Base-by-base conservation (phyloP, 2,797 vertebrate genomes). In the Propithecus deckenii region DNA sequence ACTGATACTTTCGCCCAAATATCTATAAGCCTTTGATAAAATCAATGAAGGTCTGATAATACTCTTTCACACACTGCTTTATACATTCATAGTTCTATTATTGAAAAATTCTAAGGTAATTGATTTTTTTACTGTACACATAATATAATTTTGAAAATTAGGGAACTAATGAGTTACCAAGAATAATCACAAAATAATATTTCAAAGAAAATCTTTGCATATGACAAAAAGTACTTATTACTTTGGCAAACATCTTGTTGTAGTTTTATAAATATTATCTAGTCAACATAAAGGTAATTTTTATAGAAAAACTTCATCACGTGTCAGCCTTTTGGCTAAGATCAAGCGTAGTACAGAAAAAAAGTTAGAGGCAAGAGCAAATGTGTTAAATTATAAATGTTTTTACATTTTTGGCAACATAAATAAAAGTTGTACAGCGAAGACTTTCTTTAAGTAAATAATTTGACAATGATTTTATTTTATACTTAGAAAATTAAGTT, bases 131-230 rank as follows among this genome's bases (percentile, higher is more conserved):
- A 76, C 5, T 96, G 11, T 74, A 79, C 18, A 76, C 28, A 78
- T 78, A 94, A 48, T 30, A 75, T 9, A 76, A 61, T 72, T 96
- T 59, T 90, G 48, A 90, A 96, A 94, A 65, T 4, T 92, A 72
- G 14, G 46, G 71, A 96, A 76, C 52, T 76, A 15, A 67, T 65
- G 95, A 12, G 43, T 75, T 96, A 71, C 50, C 65, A 86, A 92
- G 46, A 94, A 92, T 38, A 89, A 88, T 9, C 8, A 84, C 15
- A 93, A 87, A 97, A 93, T 50, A 81, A 86, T 83, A 28, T 63
- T 87, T 91, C 84, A 30, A 86, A 71, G 76, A 94, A 78, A 86
- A 38, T 17, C 7, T 63, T 72, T 93, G 8, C 59, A 59, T 50
- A 38, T 32, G 32, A 20, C 25, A 52, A 79, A 92, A 32, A 25